Conservation (phyloP, 2,888 invertebrate genomes). For the Luperina nickerlii region DNA sequence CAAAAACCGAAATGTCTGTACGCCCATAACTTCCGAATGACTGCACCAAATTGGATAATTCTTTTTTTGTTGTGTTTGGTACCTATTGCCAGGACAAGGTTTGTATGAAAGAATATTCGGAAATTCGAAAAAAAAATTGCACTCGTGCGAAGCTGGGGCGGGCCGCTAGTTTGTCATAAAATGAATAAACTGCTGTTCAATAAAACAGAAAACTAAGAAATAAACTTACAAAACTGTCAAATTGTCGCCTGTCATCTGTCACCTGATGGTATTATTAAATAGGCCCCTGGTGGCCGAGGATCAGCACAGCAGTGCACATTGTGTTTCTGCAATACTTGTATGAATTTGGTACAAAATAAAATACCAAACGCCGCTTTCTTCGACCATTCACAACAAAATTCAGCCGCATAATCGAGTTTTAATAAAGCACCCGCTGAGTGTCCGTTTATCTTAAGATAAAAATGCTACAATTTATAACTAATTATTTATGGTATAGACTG, state of each 20-base stretch:
- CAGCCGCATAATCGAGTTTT: conserved; percentile 51
- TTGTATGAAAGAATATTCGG: too few species aligned
- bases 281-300: not conserved
- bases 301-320: not conserved
- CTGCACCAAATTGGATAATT: too few species aligned
- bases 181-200: not conserved
- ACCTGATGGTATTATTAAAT: not conserved
- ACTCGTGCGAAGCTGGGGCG: too few species aligned
- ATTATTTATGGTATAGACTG: conserved; percentile 55
- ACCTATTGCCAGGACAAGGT: too few species aligned
- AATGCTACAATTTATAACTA: conserved; percentile 40
- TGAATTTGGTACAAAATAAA: not conserved
- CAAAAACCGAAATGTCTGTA: too few species aligned
- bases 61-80: too few species aligned
- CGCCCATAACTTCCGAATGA: too few species aligned
- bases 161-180: too few species aligned
- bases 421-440: conserved; percentile 47
- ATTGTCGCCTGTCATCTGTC: not conserved
- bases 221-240: not conserved
- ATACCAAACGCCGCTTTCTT: not conserved
- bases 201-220: not conserved
- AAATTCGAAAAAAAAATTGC: too few species aligned
- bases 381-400: conserved; percentile 14
- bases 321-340: not conserved
- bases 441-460: conserved; percentile 45